phyloP scores from a whole-genome alignment of 2,113 vertebrate genomes.

The Cynocephalus volans region DNA sequence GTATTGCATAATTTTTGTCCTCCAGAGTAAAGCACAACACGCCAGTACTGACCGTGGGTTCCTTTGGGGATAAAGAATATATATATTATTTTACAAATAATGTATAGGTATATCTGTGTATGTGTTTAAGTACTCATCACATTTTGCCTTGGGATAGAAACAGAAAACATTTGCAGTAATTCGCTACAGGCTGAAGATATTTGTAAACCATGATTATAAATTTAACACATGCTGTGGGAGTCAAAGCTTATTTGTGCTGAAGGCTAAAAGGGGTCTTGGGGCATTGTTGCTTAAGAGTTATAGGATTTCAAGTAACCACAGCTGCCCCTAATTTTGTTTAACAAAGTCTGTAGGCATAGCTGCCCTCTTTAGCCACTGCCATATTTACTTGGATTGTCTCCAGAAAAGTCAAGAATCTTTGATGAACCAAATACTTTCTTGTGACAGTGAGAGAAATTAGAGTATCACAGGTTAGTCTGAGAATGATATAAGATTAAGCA shows the following conservation, averaged over 20 bases:
- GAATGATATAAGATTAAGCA: not conserved
- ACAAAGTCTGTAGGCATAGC: not conserved
- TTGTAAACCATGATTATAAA: slow-evolving; percentile 86
- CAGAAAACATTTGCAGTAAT: slow-evolving; percentile 80
- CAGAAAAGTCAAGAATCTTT: not conserved
- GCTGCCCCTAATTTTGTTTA: slow-evolving; percentile 38
- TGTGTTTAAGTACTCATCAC: slow-evolving; percentile 59
- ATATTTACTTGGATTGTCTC: not conserved
- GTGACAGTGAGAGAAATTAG: not conserved
- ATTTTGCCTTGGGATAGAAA: slow-evolving; percentile 72
- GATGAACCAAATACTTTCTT: not conserved
- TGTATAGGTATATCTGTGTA: not conserved
- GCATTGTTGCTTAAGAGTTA: slow-evolving; percentile 54
- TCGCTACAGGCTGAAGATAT: slow-evolving; percentile 81
- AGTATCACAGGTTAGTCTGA: not conserved
- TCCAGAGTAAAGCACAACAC: slow-evolving; percentile 50
- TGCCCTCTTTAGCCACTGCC: not conserved
- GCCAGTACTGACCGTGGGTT: slow-evolving; percentile 58
- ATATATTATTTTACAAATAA: slow-evolving; percentile 56
- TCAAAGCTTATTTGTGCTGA: slow-evolving; percentile 80
- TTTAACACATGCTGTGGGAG: slow-evolving; percentile 82
- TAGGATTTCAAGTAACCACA: slow-evolving; percentile 66
- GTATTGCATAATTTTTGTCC: slow-evolving; percentile 68
- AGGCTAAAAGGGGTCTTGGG: slow-evolving; percentile 76
- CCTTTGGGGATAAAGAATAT: slow-evolving; percentile 59